These are phyloP conservation scores for Hassar affinis DNA, from an alignment of 2,113 vertebrate species.

Conservation along the genomic window DNA sequence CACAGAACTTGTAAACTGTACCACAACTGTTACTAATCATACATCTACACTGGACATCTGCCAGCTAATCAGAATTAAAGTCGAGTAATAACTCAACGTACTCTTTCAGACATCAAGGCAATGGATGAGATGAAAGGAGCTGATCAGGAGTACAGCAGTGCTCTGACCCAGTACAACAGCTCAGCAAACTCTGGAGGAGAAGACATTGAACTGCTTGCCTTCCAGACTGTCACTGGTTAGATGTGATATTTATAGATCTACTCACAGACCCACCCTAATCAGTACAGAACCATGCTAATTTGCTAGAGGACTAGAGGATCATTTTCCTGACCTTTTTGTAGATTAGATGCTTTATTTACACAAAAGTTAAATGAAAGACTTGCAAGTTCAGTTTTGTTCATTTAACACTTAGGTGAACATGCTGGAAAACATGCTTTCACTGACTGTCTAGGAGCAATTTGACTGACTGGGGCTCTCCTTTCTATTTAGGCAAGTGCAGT, in stretches of 20 bases:
- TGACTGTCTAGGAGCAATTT: neutral
- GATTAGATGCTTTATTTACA: neutral
- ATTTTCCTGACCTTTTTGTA: neutral
- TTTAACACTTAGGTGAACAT: neutral
- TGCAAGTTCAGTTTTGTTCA: neutral
- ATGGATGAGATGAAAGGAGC: conserved; percentile 66
- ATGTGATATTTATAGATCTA: neutral
- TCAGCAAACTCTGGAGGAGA: conserved; percentile 66
- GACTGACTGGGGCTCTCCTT: neutral
- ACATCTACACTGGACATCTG: neutral
- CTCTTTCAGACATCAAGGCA: conserved; percentile 58
- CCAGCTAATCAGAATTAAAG: neutral
- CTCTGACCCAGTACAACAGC: conserved; percentile 69
- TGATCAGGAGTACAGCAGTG: conserved; percentile 67
- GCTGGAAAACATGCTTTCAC: neutral
- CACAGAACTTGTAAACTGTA: neutral
- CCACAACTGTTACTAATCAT: no score
- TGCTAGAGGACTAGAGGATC: neutral
- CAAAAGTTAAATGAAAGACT: neutral
- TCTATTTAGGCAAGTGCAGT: conserved; percentile 68
- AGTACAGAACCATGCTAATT: neutral
- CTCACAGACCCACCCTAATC: neutral
- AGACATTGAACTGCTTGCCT: conserved; percentile 74
- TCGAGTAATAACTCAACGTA: neutral
- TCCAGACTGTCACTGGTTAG: conserved; percentile 74